These are phyloP conservation scores for Drosophila gunungcola DNA, from an alignment of 1,140 invertebrate genomes.

Conservation along the genomic window DNA sequence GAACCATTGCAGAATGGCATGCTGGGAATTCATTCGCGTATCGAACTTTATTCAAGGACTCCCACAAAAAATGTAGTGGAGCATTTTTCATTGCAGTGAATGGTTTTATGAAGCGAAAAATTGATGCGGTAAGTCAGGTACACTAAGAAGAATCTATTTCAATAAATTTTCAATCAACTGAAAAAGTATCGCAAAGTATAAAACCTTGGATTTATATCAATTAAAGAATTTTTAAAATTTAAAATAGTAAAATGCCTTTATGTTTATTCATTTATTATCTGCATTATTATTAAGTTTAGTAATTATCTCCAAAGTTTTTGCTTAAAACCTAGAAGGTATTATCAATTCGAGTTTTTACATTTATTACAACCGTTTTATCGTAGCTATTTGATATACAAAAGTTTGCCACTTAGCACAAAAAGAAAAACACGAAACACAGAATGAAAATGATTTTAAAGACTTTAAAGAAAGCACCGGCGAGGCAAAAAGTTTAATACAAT, in stretches of 20 bases:
- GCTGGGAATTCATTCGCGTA: conserved; percentile 28
- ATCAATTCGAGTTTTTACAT: not conserved
- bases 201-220: too few species aligned
- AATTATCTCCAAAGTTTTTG: too few species aligned
- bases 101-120: conserved; percentile 12
- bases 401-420: conserved; percentile 1
- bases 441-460: conserved; percentile 13
- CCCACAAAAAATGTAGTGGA: conserved; percentile 16
- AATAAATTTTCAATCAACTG: too few species aligned
- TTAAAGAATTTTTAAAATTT: too few species aligned
- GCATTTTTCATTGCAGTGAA: conserved; percentile 1
- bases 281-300: too few species aligned
- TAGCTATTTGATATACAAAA: not conserved
- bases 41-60: conserved; percentile 43
- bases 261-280: too few species aligned
- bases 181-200: too few species aligned
- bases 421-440: too few species aligned
- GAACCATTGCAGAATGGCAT: conserved; percentile 24
- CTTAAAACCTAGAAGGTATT: not conserved
- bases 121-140: not conserved
- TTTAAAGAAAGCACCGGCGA: conserved; percentile 20
- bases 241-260: too few species aligned
- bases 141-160: not conserved
- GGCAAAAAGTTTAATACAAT: conserved; percentile 57
- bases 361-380: not conserved